A percentile compares a stretch with the other conserved stretches of the same genome.
Conservation (phyloP, 2,797 vertebrate genomes). For the Sebastes vulpes region DNA sequence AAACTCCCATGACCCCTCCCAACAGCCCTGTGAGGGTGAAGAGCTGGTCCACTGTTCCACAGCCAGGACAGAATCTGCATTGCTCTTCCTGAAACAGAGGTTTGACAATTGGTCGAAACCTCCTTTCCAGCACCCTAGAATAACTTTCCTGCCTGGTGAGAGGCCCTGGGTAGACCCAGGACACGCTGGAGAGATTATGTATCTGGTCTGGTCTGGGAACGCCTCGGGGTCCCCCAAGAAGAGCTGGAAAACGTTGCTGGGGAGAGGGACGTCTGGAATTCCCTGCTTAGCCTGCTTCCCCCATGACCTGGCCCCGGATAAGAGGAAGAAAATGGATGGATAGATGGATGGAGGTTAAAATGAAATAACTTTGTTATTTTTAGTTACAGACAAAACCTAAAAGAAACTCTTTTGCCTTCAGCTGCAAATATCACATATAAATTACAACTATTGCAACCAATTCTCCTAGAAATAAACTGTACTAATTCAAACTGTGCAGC, state of each 20-base stretch:
- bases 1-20: not conserved
- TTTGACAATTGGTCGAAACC: not conserved
- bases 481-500: no score
- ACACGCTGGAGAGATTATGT: no score
- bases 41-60: not conserved
- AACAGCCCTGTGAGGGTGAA: not conserved
- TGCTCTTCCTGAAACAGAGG: not conserved
- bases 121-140: not conserved
- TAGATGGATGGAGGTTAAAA: not conserved
- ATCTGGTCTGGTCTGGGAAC: no score
- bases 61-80: not conserved
- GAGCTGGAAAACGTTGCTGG: no score
- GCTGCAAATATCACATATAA: not conserved
- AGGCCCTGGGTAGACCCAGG: no score
- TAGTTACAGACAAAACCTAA: not conserved
- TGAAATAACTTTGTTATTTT: not conserved
- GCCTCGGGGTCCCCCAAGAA: no score
- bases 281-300: no score
- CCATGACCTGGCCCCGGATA: fast-evolving
- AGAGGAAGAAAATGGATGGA: not conserved
- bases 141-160: not conserved
- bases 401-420: not conserved
- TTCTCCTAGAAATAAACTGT: no score
- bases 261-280: no score
- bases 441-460: not conserved